Evolutionary conservation across 2,888 invertebrate genomes (phyloP).

Genomic region (Nyleta sp.): DNA sequence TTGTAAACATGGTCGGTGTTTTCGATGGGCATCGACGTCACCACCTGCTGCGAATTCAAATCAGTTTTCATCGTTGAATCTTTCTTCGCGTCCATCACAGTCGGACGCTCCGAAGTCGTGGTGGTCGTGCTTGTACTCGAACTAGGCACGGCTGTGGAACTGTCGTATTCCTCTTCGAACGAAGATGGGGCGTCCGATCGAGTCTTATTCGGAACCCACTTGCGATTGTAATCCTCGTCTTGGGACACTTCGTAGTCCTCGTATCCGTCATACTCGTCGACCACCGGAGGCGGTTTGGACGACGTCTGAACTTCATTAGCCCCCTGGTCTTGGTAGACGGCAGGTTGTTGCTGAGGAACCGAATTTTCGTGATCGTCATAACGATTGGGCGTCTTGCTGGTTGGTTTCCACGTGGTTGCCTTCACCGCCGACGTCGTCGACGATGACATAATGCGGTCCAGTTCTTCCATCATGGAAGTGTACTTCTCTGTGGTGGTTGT

Average conservation of each 20-base stretch:
- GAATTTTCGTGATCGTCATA: constrained; percentile 68
- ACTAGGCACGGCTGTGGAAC: constrained; percentile 23
- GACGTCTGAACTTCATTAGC: constrained; percentile 59
- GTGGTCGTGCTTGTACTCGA: constrained; percentile 25
- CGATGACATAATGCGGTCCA: constrained; percentile 67
- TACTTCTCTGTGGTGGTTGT: constrained; percentile 67
- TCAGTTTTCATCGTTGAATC: constrained; percentile 41
- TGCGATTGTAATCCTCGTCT: constrained; percentile 62
- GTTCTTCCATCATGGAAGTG: constrained; percentile 69
- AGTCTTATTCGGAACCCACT: constrained; percentile 45
- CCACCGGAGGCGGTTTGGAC: constrained; percentile 55
- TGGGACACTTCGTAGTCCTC: constrained; percentile 74
- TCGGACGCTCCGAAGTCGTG: constrained; percentile 43
- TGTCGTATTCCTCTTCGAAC: constrained; percentile 29
- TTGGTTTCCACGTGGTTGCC: constrained; percentile 80
- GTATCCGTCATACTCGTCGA: constrained; percentile 80
- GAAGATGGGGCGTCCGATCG: constrained; percentile 24
- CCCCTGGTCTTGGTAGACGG: no score
- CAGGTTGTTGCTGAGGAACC: constrained; percentile 16
- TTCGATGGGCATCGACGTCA: constrained; percentile 75
- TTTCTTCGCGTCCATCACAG: constrained; percentile 30
- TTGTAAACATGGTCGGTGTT: constrained; percentile 54
- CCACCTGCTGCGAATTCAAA: constrained; percentile 62
- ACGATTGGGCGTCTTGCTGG: constrained; percentile 56
- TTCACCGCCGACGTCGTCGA: constrained; percentile 72